These are phyloP conservation scores for Triplophysa yarkandensis DNA, from an alignment of 2,797 vertebrate species.

Conservation along the genomic window DNA sequence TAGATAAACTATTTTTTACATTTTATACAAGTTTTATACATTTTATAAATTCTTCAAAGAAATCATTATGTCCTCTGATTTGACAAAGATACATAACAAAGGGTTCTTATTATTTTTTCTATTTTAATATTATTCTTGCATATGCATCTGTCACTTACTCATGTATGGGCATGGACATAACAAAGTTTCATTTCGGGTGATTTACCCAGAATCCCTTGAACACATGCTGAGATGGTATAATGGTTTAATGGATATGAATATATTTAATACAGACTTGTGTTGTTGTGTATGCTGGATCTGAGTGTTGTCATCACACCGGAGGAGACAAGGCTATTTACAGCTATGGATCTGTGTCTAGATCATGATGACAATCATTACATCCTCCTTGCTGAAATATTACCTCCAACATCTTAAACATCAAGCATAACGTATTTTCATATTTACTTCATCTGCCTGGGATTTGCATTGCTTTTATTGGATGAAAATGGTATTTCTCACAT, in stretches of 20 bases:
- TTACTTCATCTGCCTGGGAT: conserved; percentile 17
- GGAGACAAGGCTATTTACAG: conserved; percentile 58
- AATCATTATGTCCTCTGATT: too few relatives aligned
- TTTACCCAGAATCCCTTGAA: conserved; percentile 11
- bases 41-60: too few relatives aligned
- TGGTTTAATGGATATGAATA: too few relatives aligned
- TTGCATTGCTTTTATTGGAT: too few relatives aligned
- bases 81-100: too few relatives aligned
- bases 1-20: neutral
- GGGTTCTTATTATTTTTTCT: too few relatives aligned
- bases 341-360: conserved; percentile 56
- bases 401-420: conserved; percentile 13
- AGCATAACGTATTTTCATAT: conserved; percentile 30
- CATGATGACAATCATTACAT: conserved; percentile 41
- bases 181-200: too few relatives aligned
- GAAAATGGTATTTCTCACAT: too few relatives aligned
- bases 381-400: conserved; percentile 41
- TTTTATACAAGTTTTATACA: neutral
- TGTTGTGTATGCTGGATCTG: conserved; percentile 42
- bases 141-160: too few relatives aligned
- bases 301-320: conserved; percentile 61
- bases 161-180: too few relatives aligned
- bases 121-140: too few relatives aligned
- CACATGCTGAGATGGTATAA: too few relatives aligned
- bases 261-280: conserved; percentile 1